Base-by-base conservation (phyloP, 1,140 invertebrate genomes). In the Acyrthosiphon pisum region DNA sequence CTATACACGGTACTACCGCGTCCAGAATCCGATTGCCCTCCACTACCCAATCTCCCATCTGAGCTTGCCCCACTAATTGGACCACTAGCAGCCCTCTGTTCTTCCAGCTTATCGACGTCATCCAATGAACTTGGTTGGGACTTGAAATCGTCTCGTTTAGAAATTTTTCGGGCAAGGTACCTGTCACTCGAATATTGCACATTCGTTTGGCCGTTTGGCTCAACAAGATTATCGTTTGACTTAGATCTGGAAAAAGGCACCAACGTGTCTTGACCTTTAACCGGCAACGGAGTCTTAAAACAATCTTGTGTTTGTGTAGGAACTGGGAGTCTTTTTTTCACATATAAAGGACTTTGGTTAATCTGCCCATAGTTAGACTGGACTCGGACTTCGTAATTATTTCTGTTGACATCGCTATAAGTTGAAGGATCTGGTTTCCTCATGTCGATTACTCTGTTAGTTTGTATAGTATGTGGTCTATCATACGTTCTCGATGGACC, bases 1-100 rank as follows among this genome's bases (percentile, higher is more conserved):
- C 97, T 97, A 95, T 97, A 97, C 86, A 97, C 97, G 26, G 97
- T 97, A 94, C 97, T 97, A 37, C 97, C 97, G 94, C 97, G 96
- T 26, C 97, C 97, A 8, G 97, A 97, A 95, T 97, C 97, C n/a
- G 94, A 94, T 81, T 94, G 94, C 30, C 93, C 94, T 93, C 94
- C 94, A 68, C 93, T 93, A 23, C 93, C 81, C 56, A 96, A 96
- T 84, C 96, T 96, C 94, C 97, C 97, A 95, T 97, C 97, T 94
- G 96, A 96, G 94, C 95, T 95, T 23, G 93, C 86, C 1, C 94
- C 94, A 6, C 93, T 94, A 35, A 93, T 93, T 50, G 94, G 94
- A 30, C 94, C 94, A 35, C 93, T 93, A 8, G 90, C 81, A 84
- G 91, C 93, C 22, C 84, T 56, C 37, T 90, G 91, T 56, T 86